Evolutionary conservation across 2,888 invertebrate species (phyloP).

Genomic region (Chalcosyrphus nemorum): DNA sequence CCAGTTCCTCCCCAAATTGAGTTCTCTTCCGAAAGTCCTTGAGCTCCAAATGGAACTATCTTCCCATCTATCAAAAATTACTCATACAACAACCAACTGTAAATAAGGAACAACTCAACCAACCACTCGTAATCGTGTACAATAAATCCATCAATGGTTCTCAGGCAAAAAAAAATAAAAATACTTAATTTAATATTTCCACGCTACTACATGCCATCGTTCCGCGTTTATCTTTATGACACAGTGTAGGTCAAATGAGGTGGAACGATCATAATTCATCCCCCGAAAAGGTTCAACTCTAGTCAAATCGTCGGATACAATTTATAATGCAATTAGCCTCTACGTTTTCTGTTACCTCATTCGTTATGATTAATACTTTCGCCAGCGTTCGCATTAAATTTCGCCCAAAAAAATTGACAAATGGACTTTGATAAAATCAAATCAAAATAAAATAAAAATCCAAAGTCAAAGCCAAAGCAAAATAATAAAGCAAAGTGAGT

Average conservation of each 20-base stretch:
- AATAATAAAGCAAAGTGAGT: background rate
- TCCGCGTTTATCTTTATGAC: conserved; percentile 24
- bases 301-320: background rate
- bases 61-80: background rate
- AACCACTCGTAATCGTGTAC: background rate
- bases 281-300: background rate
- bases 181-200: background rate
- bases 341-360: background rate
- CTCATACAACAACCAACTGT: background rate
- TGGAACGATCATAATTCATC: conserved; percentile 13
- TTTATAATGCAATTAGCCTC: background rate
- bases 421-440: conserved; percentile 47
- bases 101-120: conserved; percentile 5
- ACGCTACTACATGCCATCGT: background rate
- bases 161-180: background rate
- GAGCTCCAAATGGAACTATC: background rate
- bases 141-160: background rate
- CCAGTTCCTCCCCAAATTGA: too few species aligned
- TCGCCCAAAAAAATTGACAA: conserved; percentile 41
- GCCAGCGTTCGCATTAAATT: conserved; percentile 16
- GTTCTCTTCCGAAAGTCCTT: too few species aligned
- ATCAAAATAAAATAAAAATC: conserved; percentile 14
- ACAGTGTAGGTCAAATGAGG: conserved; percentile 30
- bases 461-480: background rate
- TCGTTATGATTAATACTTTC: conserved; percentile 20